Percentiles rank a stretch among this genome's conserved stretches.
Evolutionary conservation across 30 jellyfish, hydroid and myxozoan genomes (phyloP).

Genomic region (Hydra vulgaris): DNA sequence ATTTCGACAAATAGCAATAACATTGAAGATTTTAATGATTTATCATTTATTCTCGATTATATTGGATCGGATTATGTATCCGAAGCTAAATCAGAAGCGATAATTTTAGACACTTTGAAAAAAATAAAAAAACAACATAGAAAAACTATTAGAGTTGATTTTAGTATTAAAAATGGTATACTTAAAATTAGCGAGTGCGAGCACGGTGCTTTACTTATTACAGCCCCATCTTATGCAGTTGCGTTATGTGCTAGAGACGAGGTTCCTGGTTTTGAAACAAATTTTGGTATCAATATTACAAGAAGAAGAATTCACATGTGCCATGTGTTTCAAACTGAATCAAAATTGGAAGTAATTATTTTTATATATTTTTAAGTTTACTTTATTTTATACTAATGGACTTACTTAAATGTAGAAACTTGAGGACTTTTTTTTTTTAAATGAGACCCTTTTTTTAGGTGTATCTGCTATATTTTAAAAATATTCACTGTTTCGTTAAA

Average conservation of each 20-base stretch:
- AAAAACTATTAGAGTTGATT: constrained; percentile 78
- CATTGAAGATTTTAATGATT: constrained; percentile 42
- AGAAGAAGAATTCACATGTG: constrained; percentile 85
- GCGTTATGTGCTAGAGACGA: constrained; percentile 96
- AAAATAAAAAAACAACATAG: constrained; percentile 79
- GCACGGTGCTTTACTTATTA: constrained; percentile 93
- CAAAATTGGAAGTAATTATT: constrained; percentile 65
- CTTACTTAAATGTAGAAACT: no score
- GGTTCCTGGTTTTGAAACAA: constrained; percentile 87
- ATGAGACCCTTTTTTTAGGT: no score
- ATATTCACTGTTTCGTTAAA: no score
- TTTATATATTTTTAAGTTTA: no score
- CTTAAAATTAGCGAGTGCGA: constrained; percentile 62
- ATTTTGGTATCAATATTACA: constrained; percentile 88
- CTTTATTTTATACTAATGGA: no score
- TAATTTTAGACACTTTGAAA: constrained; percentile 86
- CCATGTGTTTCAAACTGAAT: constrained; percentile 98
- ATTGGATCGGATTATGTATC: constrained; percentile 93
- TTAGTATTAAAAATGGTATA: constrained; percentile 73
- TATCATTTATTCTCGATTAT: constrained; percentile 90
- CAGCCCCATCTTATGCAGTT: constrained; percentile 97
- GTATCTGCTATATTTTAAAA: no score
- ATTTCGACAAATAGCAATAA: constrained; percentile 1
- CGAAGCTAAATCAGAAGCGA: constrained; percentile 92
- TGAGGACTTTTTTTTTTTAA: no score